Percentiles rank a stretch among this genome's conserved stretches.
These are phyloP conservation scores for Leuciscus idus DNA, from an alignment of 2,113 vertebrate genomes.

Conservation along the genomic window DNA sequence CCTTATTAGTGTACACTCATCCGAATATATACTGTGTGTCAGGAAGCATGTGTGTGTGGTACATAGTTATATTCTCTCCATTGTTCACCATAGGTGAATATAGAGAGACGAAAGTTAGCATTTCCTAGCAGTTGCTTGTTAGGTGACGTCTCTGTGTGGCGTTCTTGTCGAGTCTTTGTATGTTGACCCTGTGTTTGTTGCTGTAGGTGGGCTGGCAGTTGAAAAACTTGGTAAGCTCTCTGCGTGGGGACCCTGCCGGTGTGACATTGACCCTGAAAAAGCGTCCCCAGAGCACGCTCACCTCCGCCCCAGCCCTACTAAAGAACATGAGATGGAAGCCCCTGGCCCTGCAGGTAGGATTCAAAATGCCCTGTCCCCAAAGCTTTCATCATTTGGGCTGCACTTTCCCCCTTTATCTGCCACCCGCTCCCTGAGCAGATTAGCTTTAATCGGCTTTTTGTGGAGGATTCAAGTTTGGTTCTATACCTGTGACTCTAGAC, in stretches of 20 bases:
- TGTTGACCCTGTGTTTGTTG: constrained; percentile 65
- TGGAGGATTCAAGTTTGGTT: no score
- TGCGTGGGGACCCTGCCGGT: constrained; percentile 96
- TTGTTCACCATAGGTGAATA: constrained; percentile 18
- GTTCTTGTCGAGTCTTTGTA: constrained; percentile 47
- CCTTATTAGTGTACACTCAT: constrained; percentile 9
- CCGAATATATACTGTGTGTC: not conserved
- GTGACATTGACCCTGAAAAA: constrained; percentile 99
- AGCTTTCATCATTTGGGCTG: constrained; percentile 3
- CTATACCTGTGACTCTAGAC: no score
- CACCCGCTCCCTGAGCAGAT: not conserved
- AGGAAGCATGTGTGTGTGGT: constrained; percentile 3
- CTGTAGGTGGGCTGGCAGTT: constrained; percentile 86
- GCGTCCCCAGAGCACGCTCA: constrained; percentile 99
- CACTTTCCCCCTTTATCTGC: not conserved
- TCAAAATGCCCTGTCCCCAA: constrained; percentile 42
- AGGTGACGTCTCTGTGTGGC: constrained; percentile 34
- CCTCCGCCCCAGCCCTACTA: constrained; percentile 98
- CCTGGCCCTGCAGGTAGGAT: constrained; percentile 98
- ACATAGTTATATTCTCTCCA: constrained; percentile 10
- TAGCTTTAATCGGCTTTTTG: no score
- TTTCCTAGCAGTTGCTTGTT: constrained; percentile 1
- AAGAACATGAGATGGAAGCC: constrained; percentile 99
- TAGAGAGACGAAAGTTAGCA: not conserved
- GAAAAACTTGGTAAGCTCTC: constrained; percentile 98